Conservation (phyloP, 2,888 invertebrate genomes). For the Hemicrepidius hirtus region DNA sequence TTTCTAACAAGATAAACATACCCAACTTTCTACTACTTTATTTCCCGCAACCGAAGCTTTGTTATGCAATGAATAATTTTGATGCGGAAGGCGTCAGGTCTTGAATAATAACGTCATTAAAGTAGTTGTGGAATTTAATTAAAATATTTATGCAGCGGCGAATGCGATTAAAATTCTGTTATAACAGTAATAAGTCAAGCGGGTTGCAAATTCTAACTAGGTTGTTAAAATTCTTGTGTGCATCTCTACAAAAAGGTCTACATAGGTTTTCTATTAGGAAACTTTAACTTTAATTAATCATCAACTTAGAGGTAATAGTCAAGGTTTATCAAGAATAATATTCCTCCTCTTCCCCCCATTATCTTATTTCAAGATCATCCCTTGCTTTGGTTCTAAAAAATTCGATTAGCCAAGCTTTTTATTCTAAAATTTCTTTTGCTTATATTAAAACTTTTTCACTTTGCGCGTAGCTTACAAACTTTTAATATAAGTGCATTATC, state of each 20-base stretch:
- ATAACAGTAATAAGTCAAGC: constrained; percentile 42
- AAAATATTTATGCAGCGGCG: constrained; percentile 50
- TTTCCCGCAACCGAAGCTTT: constrained; percentile 26
- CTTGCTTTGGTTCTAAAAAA: constrained; percentile 16
- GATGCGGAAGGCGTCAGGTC: constrained; percentile 43
- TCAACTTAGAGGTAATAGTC: background rate
- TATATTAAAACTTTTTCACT: constrained; percentile 40
- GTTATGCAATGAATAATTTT: constrained; percentile 46
- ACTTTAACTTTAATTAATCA: background rate
- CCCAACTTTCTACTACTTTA: constrained; percentile 27
- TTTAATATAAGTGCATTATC: constrained; percentile 42
- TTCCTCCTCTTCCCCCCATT: background rate
- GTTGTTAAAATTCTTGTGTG: constrained; percentile 38
- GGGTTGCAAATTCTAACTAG: constrained; percentile 39
- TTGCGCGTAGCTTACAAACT: constrained; percentile 38
- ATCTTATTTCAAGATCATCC: background rate
- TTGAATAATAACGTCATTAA: constrained; percentile 50
- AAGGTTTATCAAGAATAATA: background rate
- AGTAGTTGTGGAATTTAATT: constrained; percentile 51
- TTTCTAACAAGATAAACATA: constrained; percentile 17
- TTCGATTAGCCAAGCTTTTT: constrained; percentile 31
- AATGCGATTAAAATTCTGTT: constrained; percentile 50
- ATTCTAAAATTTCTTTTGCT: constrained; percentile 29
- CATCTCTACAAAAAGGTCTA: background rate
- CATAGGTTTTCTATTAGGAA: background rate